phyloP scores from a whole-genome alignment of 2,888 invertebrate species.

The Dolichopus griseipennis region DNA sequence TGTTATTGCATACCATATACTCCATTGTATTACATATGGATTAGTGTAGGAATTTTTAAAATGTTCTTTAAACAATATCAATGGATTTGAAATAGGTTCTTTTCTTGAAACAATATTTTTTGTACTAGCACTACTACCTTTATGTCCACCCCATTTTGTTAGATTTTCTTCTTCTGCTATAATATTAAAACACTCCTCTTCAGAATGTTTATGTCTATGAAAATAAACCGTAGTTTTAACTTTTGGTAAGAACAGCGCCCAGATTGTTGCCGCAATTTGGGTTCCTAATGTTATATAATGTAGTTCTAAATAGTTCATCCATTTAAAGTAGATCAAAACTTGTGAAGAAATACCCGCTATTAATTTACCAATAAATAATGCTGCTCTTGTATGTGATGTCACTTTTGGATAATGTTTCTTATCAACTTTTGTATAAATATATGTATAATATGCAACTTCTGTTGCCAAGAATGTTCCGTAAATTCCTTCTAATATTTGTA shows the following conservation, averaged over 20 bases:
- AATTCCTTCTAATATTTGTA: conserved; percentile 61
- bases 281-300: conserved; percentile 61
- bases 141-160: not conserved
- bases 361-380: conserved; percentile 60
- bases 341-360: conserved; percentile 59
- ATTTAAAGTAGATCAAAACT: conserved; percentile 49
- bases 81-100: conserved; percentile 24
- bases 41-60: conserved; percentile 53
- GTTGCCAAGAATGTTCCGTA: conserved; percentile 82
- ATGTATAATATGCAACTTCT: conserved; percentile 88
- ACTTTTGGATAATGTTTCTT: conserved; percentile 60
- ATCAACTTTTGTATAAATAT: conserved; percentile 81
- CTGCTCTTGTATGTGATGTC: conserved; percentile 63
- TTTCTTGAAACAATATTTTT: conserved; percentile 7
- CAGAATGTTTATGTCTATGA: conserved; percentile 36
- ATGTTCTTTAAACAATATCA: conserved; percentile 49
- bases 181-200: not conserved
- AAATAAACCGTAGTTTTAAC: conserved; percentile 59
- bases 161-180: not conserved
- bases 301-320: conserved; percentile 55
- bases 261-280: conserved; percentile 51
- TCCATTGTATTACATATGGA: conserved; percentile 60
- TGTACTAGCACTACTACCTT: not conserved
- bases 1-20: conserved; percentile 66
- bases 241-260: conserved; percentile 55